Conservation (phyloP, 2,113 vertebrate species). For the Calonectris borealis region DNA sequence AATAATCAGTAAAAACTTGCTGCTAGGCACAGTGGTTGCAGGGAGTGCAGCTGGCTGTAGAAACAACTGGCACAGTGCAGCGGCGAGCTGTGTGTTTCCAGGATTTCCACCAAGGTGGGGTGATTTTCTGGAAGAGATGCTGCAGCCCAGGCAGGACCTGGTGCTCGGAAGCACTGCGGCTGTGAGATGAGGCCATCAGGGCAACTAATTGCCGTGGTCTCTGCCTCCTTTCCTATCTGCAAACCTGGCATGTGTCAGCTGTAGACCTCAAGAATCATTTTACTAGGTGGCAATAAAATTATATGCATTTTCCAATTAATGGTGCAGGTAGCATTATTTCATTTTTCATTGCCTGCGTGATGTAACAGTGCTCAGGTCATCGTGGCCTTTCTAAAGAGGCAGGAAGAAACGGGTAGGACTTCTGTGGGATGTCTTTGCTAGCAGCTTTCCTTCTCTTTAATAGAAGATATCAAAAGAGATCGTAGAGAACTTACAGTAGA, state of each 20-base stretch:
- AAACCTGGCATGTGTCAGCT: not conserved
- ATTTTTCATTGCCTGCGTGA: not conserved
- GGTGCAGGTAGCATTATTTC: not conserved
- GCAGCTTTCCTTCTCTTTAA: not conserved
- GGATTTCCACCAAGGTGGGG: not conserved
- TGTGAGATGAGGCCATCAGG: not conserved
- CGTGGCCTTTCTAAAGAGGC: not conserved
- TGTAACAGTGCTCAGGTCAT: not conserved
- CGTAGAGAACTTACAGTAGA: not conserved
- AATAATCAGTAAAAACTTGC: not conserved
- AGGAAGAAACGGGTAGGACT: not conserved
- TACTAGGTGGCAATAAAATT: not conserved
- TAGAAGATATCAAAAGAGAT: not conserved
- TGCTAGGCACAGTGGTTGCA: rapidly evolving
- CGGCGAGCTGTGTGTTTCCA: not conserved
- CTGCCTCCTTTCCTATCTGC: not conserved
- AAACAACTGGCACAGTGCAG: not conserved
- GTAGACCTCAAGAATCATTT: not conserved
- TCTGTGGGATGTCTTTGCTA: not conserved
- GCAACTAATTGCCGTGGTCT: not conserved
- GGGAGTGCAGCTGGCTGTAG: not conserved
- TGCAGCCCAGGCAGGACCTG: not conserved
- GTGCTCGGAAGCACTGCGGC: not conserved
- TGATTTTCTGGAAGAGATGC: not conserved
- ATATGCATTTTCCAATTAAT: constrained; percentile 19